phyloP scores from a whole-genome alignment of 53 echinoderm and acorn worm genomes.

The Crossaster papposus region DNA sequence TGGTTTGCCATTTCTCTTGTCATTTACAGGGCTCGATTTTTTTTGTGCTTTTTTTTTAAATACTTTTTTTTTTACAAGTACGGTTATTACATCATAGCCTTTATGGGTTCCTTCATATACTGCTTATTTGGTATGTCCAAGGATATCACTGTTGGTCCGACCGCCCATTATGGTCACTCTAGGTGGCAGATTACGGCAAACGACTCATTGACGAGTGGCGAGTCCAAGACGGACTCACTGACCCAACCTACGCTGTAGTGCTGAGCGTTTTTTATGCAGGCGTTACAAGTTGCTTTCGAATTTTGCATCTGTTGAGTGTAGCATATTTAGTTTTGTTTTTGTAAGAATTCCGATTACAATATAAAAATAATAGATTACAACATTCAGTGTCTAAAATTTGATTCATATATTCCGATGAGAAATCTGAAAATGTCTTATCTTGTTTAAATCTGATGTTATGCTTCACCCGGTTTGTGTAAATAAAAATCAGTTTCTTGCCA shows the following conservation, averaged over 20 bases:
- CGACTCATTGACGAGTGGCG: slow-evolving; percentile 43
- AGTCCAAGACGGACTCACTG: slow-evolving; percentile 50
- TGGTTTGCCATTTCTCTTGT: too few relatives aligned
- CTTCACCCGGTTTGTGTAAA: too few relatives aligned
- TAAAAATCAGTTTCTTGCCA: too few relatives aligned
- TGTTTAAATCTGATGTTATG: too few relatives aligned
- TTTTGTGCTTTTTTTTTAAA: neutral
- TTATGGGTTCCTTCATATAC: slow-evolving; percentile 91
- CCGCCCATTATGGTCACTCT: slow-evolving; percentile 91
- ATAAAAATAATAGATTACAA: too few relatives aligned
- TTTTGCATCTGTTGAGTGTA: slow-evolving; percentile 75
- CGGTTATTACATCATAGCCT: slow-evolving; percentile 88
- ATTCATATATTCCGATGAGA: too few relatives aligned
- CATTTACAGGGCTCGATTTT: too few relatives aligned
- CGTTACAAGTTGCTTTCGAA: slow-evolving; percentile 74
- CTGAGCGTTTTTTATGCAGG: slow-evolving; percentile 90
- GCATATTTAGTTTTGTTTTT: neutral
- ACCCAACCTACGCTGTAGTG: slow-evolving; percentile 88
- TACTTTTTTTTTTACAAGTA: slow-evolving; percentile 55
- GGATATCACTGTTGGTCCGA: slow-evolving; percentile 89
- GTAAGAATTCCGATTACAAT: neutral
- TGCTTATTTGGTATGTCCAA: slow-evolving; percentile 90
- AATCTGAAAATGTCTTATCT: too few relatives aligned
- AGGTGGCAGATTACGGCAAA: slow-evolving; percentile 80
- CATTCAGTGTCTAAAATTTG: too few relatives aligned